phyloP scores from a whole-genome alignment of 1,140 invertebrate species.

The Trachymyrmex septentrionalis region DNA sequence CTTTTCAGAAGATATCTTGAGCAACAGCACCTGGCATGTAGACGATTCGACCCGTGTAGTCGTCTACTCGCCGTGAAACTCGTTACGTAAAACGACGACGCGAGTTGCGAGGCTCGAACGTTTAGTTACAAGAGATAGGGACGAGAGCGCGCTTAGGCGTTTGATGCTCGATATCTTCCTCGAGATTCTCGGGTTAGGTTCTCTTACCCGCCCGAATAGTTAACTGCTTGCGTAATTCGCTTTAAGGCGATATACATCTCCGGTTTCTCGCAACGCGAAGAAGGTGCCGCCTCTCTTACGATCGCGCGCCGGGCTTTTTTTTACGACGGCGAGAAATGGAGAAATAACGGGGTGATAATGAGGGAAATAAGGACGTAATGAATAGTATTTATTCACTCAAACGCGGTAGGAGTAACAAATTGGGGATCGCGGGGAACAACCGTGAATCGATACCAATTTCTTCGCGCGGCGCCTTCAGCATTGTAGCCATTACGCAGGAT shows the following conservation, averaged over 20 bases:
- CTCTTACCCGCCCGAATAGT: conserved; percentile 37
- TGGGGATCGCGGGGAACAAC: background rate
- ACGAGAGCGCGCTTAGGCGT: conserved; percentile 20
- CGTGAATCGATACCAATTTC: background rate
- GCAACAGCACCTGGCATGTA: conserved; percentile 56
- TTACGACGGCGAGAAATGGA: conserved; percentile 10
- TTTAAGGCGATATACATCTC: conserved; percentile 2
- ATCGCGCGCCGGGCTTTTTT: background rate
- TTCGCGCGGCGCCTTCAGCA: background rate
- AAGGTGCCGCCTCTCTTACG: too few species aligned
- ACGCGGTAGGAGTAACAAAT: background rate
- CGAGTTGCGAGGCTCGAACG: conserved; percentile 6
- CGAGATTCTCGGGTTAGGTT: conserved; percentile 41
- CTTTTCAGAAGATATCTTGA: conserved; percentile 42
- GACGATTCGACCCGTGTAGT: conserved; percentile 28
- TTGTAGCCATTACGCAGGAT: background rate
- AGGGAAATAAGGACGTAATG: conserved; percentile 14
- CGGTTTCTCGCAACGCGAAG: background rate
- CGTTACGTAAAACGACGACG: conserved; percentile 55
- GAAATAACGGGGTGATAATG: background rate
- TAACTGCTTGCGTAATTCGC: conserved; percentile 42
- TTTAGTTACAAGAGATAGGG: conserved; percentile 25
- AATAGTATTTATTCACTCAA: background rate
- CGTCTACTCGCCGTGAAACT: conserved; percentile 33
- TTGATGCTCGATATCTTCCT: conserved; percentile 27